A percentile compares a stretch with the other conserved stretches of the same genome.
phyloP scores from a whole-genome alignment of 2,113 vertebrate species.

The Peromyscus leucopus region DNA sequence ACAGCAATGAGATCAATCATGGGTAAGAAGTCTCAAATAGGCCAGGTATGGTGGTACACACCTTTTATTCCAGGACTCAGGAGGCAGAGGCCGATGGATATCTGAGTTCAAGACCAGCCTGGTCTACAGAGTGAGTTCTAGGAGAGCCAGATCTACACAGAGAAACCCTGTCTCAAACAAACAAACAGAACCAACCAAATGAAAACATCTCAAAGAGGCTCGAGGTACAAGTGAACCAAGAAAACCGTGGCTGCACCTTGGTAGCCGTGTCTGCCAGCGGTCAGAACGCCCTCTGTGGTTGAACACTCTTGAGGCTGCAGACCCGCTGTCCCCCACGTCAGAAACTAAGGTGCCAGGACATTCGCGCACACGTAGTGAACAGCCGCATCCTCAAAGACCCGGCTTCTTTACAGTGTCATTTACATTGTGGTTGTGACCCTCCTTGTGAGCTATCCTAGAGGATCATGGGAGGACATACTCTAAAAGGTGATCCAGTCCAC shows the following conservation, averaged over 20 bases:
- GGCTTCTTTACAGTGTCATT: not conserved
- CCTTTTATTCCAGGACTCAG: not conserved
- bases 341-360: not conserved
- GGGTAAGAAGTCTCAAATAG: not conserved
- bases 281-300: not conserved
- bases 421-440: not conserved
- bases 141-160: not conserved
- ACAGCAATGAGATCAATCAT: not conserved
- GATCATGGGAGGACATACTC: not conserved
- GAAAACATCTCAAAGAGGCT: not conserved
- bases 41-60: not conserved
- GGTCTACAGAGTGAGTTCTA: not conserved
- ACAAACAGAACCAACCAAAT: not conserved
- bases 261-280: not conserved
- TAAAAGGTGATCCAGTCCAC: not conserved
- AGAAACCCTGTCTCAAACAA: not conserved
- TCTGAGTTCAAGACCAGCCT: not conserved
- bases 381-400: not conserved
- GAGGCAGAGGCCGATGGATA: not conserved
- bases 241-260: too few species aligned
- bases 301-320: not conserved
- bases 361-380: not conserved
- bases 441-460: not conserved
- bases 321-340: not conserved
- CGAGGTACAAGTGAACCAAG: not conserved